phyloP scores from a whole-genome alignment of 1,140 invertebrate genomes.

The Ceratoteleas bidentatus region DNA sequence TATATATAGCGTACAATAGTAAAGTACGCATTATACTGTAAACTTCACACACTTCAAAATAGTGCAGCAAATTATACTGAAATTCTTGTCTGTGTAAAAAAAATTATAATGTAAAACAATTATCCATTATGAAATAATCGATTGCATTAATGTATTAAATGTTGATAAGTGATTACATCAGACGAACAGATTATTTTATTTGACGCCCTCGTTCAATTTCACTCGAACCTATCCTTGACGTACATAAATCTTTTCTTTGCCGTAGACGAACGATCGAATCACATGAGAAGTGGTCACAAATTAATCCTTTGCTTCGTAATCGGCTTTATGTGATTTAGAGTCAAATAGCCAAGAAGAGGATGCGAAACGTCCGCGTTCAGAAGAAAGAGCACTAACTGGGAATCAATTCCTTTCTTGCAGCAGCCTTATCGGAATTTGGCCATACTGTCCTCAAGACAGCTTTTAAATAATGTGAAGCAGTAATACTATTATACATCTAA shows the following conservation, averaged over 20 bases:
- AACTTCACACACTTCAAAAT: too few species aligned
- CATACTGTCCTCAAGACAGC: conserved; percentile 68
- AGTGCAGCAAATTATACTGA: too few species aligned
- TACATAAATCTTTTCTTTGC: conserved; percentile 65
- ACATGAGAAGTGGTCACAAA: conserved; percentile 71
- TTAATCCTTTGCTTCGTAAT: conserved; percentile 79
- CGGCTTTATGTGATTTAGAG: conserved; percentile 76
- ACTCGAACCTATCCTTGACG: conserved; percentile 42
- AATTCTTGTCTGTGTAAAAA: too few species aligned
- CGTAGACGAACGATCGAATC: conserved; percentile 53
- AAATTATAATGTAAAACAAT: neutral
- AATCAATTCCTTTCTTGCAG: conserved; percentile 69
- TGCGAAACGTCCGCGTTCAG: conserved; percentile 63
- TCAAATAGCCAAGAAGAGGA: conserved; percentile 66
- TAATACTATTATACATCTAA: neutral
- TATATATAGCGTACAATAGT: too few species aligned
- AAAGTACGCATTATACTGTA: too few species aligned
- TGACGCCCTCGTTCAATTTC: conserved; percentile 36
- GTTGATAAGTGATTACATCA: conserved; percentile 19
- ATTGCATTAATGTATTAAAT: conserved; percentile 1
- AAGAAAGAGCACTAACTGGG: conserved; percentile 63
- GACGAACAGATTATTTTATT: conserved; percentile 27
- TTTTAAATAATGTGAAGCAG: conserved; percentile 33
- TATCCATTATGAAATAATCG: neutral
- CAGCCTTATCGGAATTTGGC: conserved; percentile 68